These are phyloP conservation scores for Dusona sp. DNA, from an alignment of 2,888 invertebrate genomes.

Conservation along the genomic window DNA sequence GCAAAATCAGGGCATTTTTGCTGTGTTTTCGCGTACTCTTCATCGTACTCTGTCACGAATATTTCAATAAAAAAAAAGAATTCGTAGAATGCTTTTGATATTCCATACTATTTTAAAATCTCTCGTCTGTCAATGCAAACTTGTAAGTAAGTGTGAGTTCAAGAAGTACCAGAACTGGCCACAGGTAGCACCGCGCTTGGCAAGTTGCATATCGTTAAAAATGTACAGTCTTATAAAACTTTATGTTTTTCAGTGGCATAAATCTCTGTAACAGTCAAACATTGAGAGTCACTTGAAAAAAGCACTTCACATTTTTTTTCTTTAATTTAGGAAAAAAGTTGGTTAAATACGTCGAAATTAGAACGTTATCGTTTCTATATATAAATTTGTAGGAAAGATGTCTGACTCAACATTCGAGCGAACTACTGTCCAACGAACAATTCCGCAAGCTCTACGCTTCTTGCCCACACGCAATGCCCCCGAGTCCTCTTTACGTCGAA, in stretches of 20 bases:
- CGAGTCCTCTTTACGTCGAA: conserved; percentile 26
- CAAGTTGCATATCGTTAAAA: conserved; percentile 11
- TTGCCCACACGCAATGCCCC: conserved; percentile 54
- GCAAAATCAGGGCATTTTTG: not conserved
- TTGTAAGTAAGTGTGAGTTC: not conserved
- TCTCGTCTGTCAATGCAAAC: not conserved
- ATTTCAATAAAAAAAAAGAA: not conserved
- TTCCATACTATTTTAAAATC: not conserved
- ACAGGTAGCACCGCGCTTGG: not conserved
- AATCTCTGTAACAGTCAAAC: not conserved
- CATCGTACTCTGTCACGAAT: not conserved
- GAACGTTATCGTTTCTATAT: conserved; percentile 42
- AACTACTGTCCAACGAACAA: conserved; percentile 54
- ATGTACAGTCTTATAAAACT: conserved; percentile 1
- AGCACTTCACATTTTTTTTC: not conserved
- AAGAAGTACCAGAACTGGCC: not conserved
- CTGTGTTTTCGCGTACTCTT: not conserved
- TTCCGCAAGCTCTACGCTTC: conserved; percentile 55
- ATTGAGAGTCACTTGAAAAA: not conserved
- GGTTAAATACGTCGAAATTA: conserved; percentile 9
- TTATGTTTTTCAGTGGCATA: not conserved
- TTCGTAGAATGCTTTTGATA: not conserved
- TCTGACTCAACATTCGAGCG: conserved; percentile 63
- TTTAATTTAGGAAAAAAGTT: conserved; percentile 12
- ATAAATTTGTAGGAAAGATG: conserved; percentile 19